phyloP scores from a whole-genome alignment of 2,113 vertebrate genomes.

The Neomonachus schauinslandi region DNA sequence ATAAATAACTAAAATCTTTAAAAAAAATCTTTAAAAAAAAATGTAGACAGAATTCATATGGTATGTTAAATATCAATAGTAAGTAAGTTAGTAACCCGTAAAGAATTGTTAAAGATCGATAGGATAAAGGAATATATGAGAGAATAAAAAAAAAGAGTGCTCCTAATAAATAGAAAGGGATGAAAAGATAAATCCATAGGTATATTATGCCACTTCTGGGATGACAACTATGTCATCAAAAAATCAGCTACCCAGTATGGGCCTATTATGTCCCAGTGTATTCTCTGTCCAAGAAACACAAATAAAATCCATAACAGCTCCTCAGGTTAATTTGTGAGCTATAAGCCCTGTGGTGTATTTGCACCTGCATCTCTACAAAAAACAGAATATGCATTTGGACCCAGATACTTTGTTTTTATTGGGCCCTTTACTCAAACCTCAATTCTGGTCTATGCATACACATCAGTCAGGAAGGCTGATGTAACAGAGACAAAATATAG shows the following conservation, averaged over 20 bases:
- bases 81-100: not conserved
- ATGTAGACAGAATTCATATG: not conserved
- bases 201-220: not conserved
- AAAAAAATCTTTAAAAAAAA: not conserved
- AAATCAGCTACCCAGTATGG: not conserved
- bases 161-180: constrained; percentile 28
- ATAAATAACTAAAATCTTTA: too few species aligned
- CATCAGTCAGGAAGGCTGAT: not conserved
- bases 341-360: not conserved
- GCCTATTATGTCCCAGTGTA: not conserved
- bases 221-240: not conserved
- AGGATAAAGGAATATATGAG: not conserved
- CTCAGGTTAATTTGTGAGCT: not conserved
- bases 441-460: not conserved
- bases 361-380: not conserved
- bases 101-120: not conserved
- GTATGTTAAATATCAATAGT: constrained; percentile 9
- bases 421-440: not conserved
- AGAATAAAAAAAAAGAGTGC: not conserved
- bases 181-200: not conserved
- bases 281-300: not conserved
- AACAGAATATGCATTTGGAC: not conserved
- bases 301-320: not conserved
- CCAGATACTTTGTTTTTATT: not conserved
- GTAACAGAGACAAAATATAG: not conserved